phyloP scores from a whole-genome alignment of 2,113 vertebrate genomes.

The Tylochromis polylepis region DNA sequence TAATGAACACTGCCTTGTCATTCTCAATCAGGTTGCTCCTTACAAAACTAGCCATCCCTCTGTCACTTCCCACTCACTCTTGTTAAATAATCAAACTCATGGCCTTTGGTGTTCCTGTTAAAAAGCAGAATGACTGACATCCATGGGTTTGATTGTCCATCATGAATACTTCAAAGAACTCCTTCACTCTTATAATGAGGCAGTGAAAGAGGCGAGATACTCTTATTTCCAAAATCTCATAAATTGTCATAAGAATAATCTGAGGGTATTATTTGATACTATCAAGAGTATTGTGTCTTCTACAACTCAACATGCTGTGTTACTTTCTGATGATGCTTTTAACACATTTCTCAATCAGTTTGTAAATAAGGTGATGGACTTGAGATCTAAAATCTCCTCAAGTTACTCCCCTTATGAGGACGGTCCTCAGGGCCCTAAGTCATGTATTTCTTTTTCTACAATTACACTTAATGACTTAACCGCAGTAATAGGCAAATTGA shows the following conservation, averaged over 20 bases:
- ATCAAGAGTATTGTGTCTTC: neutral
- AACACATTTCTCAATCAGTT: neutral
- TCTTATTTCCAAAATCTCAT: neutral
- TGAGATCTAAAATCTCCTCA: neutral
- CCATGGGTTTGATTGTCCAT: too few species aligned
- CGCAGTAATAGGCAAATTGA: too few species aligned
- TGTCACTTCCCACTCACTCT: neutral
- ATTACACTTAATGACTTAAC: too few species aligned
- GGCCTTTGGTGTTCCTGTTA: too few species aligned
- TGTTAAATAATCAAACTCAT: neutral
- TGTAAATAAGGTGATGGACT: neutral
- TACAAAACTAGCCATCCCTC: neutral
- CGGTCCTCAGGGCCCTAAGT: too few species aligned
- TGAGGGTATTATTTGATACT: neutral
- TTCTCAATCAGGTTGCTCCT: too few species aligned
- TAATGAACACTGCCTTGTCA: too few species aligned
- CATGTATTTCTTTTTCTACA: too few species aligned
- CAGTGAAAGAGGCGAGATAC: neutral
- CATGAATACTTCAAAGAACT: too few species aligned
- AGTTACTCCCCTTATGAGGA: too few species aligned
- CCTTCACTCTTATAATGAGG: neutral
- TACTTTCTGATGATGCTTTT: neutral
- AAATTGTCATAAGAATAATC: neutral
- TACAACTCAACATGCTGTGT: neutral
- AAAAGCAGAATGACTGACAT: too few species aligned